Conservation (phyloP, 2,888 invertebrate genomes). For the Cosmorhoe ocellata region DNA sequence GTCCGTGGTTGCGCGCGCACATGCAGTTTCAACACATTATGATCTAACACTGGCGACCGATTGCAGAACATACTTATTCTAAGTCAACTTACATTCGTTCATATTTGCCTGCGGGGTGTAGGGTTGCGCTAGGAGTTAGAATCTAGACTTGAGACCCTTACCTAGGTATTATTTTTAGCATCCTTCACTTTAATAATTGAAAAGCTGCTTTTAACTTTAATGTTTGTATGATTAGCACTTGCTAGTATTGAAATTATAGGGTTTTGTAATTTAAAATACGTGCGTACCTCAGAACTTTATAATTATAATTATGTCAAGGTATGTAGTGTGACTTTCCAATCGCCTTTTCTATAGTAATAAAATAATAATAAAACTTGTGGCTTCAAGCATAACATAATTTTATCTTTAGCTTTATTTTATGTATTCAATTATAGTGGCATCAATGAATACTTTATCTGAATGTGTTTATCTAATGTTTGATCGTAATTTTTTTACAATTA, state of each 20-base stretch:
- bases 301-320: constrained; percentile 12
- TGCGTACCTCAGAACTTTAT: constrained; percentile 6
- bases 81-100: constrained; percentile 83
- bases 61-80: constrained; percentile 83
- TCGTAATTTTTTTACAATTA: no score
- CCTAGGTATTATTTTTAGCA: constrained; percentile 21
- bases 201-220: constrained; percentile 17
- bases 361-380: constrained; percentile 9
- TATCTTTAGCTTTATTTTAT: not conserved
- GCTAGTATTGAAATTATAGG: constrained; percentile 16
- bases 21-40: constrained; percentile 81
- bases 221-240: constrained; percentile 13
- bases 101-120: constrained; percentile 81
- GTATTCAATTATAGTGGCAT: no score
- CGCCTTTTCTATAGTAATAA: constrained; percentile 9
- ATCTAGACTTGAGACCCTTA: constrained; percentile 35
- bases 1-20: constrained; percentile 68
- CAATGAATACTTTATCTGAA: no score
- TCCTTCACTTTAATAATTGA: constrained; percentile 18
- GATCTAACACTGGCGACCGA: constrained; percentile 82
- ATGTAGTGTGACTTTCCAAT: constrained; percentile 19
- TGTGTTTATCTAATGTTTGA: no score
- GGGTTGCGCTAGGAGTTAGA: constrained; percentile 72
- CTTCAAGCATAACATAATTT: not conserved
- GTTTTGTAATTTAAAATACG: constrained; percentile 10